A percentile compares a stretch with the other conserved stretches of the same genome.
phyloP scores from a whole-genome alignment of 2,888 invertebrate species.

The Epirrhoe tristata region DNA sequence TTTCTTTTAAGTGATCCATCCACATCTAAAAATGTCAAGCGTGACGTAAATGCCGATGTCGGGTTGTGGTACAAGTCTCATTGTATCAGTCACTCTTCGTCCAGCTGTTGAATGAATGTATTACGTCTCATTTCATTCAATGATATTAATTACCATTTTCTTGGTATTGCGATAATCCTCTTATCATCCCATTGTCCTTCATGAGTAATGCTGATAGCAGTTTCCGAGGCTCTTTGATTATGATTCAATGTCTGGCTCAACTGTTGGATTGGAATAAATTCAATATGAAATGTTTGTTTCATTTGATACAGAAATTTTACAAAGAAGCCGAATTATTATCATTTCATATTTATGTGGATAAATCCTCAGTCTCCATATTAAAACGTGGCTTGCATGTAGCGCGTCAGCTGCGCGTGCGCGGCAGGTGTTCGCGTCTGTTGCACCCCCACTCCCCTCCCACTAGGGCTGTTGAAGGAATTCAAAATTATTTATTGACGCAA shows the following conservation, averaged over 20 bases:
- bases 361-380: conserved; percentile 56
- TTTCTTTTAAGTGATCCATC: no score
- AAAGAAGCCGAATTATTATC: conserved; percentile 2
- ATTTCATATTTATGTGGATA: conserved; percentile 42
- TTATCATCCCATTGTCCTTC: conserved; percentile 21
- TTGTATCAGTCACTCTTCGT: no score
- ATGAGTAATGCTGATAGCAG: conserved; percentile 25
- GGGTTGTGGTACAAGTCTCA: no score
- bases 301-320: no score
- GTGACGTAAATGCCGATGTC: no score
- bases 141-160: conserved; percentile 3
- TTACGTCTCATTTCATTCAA: neutral
- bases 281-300: neutral
- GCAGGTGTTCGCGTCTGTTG: conserved; percentile 55
- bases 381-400: conserved; percentile 19
- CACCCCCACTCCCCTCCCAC: conserved; percentile 15
- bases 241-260: neutral
- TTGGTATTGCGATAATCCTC: conserved; percentile 12
- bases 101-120: neutral
- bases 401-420: conserved; percentile 59
- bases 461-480: conserved; percentile 43
- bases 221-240: conserved; percentile 2
- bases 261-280: neutral
- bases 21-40: no score
- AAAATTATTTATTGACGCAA: neutral